These are phyloP conservation scores for Tetrapedia diversipes DNA, from an alignment of 2,888 invertebrate species.

Conservation along the genomic window DNA sequence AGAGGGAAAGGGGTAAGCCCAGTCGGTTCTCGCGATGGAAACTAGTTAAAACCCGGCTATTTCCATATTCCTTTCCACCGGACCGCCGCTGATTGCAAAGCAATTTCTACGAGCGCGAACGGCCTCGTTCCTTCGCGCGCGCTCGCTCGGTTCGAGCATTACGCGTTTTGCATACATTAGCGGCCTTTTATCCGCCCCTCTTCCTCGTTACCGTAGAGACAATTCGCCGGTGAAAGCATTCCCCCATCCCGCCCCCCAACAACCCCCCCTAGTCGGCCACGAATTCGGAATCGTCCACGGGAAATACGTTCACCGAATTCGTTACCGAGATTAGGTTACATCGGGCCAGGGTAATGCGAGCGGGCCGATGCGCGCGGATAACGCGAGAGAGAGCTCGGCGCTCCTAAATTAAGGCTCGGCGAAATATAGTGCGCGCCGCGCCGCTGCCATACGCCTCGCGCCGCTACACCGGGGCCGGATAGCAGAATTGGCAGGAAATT, in stretches of 20 bases:
- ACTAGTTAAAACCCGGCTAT: conserved; percentile 35
- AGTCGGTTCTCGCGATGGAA: conserved; percentile 1
- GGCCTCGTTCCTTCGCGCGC: conserved; percentile 31
- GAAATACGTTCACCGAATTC: conserved; percentile 61
- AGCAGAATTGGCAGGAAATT: conserved; percentile 78
- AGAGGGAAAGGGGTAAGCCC: conserved; percentile 3
- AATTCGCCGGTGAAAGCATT: conserved; percentile 38
- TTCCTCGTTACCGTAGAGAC: conserved; percentile 36
- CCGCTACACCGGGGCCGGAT: conserved; percentile 50
- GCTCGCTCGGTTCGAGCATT: conserved; percentile 18
- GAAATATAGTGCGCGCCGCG: conserved; percentile 68
- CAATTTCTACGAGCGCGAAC: conserved; percentile 36
- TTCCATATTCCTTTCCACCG: conserved; percentile 40
- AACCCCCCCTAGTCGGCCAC: conserved; percentile 14
- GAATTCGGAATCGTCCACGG: conserved; percentile 54
- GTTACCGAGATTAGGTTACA: conserved; percentile 65
- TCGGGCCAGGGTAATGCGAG: conserved; percentile 55
- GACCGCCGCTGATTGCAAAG: conserved; percentile 30
- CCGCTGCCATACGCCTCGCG: conserved; percentile 54
- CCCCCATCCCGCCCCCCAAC: too few relatives aligned
- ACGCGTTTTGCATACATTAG: conserved; percentile 53
- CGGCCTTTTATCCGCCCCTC: conserved; percentile 39
- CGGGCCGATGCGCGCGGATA: conserved; percentile 34
- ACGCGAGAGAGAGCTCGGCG: conserved; percentile 56
- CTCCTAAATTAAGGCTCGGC: conserved; percentile 67